Evolutionary conservation across 2,797 vertebrate genomes (phyloP).

Genomic region (Epinephelus awoara): DNA sequence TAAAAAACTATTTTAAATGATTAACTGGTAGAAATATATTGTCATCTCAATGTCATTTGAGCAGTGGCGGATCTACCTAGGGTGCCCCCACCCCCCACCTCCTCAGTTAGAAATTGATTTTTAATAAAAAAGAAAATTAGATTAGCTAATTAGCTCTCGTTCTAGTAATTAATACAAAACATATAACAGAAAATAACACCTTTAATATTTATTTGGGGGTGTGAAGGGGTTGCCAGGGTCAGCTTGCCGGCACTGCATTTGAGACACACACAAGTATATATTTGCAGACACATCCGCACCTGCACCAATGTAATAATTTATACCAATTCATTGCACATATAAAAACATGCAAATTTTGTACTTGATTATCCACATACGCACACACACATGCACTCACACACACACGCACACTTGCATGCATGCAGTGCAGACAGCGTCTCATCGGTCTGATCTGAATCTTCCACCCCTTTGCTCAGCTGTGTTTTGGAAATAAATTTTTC

Average conservation of each 20-base stretch:
- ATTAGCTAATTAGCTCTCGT: no score
- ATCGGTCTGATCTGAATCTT: conserved; percentile 58
- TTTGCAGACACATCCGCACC: conserved; percentile 16
- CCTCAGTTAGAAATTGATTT: no score
- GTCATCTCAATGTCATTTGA: not conserved
- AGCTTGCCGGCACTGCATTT: no score
- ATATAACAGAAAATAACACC: no score
- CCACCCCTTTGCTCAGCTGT: conserved; percentile 60
- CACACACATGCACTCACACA: not conserved
- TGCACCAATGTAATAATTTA: not conserved
- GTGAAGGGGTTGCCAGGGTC: no score
- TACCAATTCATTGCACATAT: not conserved
- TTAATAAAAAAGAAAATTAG: no score
- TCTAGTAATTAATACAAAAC: no score
- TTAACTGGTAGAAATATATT: not conserved
- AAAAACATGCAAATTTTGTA: not conserved
- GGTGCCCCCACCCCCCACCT: no score
- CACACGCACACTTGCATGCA: not conserved
- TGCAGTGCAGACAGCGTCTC: conserved; percentile 19
- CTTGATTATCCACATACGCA: not conserved
- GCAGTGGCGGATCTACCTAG: no score
- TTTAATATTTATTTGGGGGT: no score
- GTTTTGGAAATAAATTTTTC: conserved; percentile 81
- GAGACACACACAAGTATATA: not conserved
- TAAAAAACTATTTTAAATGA: no score